Conservation (phyloP, 2,888 invertebrate species). For the Synanthedon andrenaeformis region DNA sequence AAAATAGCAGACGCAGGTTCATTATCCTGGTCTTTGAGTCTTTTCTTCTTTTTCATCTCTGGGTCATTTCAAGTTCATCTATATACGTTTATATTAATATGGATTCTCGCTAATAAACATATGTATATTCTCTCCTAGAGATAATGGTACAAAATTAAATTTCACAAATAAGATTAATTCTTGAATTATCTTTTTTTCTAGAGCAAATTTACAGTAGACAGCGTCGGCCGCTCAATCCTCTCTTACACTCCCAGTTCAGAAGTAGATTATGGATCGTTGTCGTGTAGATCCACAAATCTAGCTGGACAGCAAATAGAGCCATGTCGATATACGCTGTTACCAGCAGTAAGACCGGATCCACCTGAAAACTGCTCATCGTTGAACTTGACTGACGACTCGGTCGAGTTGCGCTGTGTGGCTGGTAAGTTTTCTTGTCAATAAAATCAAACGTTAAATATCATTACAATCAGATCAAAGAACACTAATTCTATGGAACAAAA, state of each 20-base stretch:
- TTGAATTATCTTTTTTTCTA: conserved; percentile 17
- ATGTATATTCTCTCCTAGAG: too few relatives aligned
- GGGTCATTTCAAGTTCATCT: too few relatives aligned
- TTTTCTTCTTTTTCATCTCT: too few relatives aligned
- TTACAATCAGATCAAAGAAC: background rate
- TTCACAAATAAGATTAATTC: background rate
- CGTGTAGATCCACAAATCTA: conserved; percentile 80
- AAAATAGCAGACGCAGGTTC: too few relatives aligned
- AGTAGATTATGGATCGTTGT: conserved; percentile 80
- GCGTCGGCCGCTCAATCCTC: conserved; percentile 73
- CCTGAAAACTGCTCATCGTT: conserved; percentile 81
- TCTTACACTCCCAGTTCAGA: conserved; percentile 82
- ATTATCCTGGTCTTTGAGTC: too few relatives aligned
- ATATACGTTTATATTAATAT: too few relatives aligned
- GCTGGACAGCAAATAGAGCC: conserved; percentile 80
- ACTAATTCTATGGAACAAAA: background rate
- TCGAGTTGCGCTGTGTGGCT: conserved; percentile 77
- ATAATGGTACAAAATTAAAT: too few relatives aligned
- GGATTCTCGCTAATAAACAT: too few relatives aligned
- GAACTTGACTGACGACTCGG: conserved; percentile 82
- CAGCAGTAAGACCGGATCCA: conserved; percentile 82
- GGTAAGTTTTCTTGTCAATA: conserved; percentile 31
- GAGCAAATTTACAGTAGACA: conserved; percentile 67
- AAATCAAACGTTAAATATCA: background rate
- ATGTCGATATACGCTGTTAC: conserved; percentile 80